A percentile compares a stretch with the other conserved stretches of the same genome.
Conservation (phyloP, 1,140 invertebrate species). For the Caenorhabditis elegans region WBcel235 BX284606.5:2029501-2030000, state of each 20-base stretch:
- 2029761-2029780: not conserved
- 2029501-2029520: not conserved
- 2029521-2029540: not conserved
- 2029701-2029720: too few relatives aligned
- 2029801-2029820: not conserved
- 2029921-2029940: too few relatives aligned
- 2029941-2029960: too few relatives aligned
- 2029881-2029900: too few relatives aligned
- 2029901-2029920: too few relatives aligned
- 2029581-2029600: not conserved
- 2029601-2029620: not conserved
- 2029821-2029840: not conserved
- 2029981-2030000: too few relatives aligned
- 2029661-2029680: not conserved
- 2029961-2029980: too few relatives aligned
- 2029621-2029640: not conserved
- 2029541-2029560: not conserved
- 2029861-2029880: too few relatives aligned
- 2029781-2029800: constrained; percentile 2
- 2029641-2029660: not conserved
- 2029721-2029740: too few relatives aligned
- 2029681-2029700: not conserved
- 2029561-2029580: not conserved
- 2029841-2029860: not conserved
- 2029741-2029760: too few relatives aligned